A percentile compares a stretch with the other conserved stretches of the same genome.
phyloP scores from a whole-genome alignment of 2,113 vertebrate genomes.

The Seriola rivoliana region DNA sequence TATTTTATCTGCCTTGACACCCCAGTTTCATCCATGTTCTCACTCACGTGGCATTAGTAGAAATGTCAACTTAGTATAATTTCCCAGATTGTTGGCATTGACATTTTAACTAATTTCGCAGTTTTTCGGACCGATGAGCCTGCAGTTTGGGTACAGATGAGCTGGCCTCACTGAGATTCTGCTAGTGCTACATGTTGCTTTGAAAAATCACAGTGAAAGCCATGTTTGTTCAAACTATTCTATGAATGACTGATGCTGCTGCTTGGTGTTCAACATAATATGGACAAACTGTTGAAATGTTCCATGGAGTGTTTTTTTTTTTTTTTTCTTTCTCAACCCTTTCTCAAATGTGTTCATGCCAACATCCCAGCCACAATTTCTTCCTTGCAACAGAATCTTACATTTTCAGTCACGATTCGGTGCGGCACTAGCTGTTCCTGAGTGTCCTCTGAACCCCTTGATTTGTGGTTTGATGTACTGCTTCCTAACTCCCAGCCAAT shows the following conservation, averaged over 20 bases:
- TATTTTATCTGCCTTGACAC: conserved; percentile 7
- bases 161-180: conserved; percentile 2
- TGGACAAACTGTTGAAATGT: background rate
- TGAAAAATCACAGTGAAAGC: background rate
- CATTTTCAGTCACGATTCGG: conserved; percentile 40
- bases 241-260: background rate
- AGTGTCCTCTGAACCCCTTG: conserved; percentile 65
- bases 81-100: conserved; percentile 26
- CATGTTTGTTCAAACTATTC: background rate
- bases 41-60: conserved; percentile 22
- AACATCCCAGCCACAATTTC: background rate
- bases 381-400: background rate
- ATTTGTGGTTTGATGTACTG: conserved; percentile 75
- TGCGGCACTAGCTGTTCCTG: conserved; percentile 49
- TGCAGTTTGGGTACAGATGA: conserved; percentile 11
- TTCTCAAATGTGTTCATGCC: background rate
- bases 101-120: conserved; percentile 47
- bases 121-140: conserved; percentile 26
- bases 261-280: background rate
- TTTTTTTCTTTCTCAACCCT: background rate
- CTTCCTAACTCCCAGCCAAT: conserved; percentile 78
- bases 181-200: background rate
- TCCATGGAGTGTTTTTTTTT: background rate
- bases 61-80: conserved; percentile 32
- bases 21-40: conserved; percentile 30